Evolutionary conservation across 2,797 vertebrate species (phyloP), one percentile per base, ranked within the genome.

Genomic region (Molossus molossus): DNA sequence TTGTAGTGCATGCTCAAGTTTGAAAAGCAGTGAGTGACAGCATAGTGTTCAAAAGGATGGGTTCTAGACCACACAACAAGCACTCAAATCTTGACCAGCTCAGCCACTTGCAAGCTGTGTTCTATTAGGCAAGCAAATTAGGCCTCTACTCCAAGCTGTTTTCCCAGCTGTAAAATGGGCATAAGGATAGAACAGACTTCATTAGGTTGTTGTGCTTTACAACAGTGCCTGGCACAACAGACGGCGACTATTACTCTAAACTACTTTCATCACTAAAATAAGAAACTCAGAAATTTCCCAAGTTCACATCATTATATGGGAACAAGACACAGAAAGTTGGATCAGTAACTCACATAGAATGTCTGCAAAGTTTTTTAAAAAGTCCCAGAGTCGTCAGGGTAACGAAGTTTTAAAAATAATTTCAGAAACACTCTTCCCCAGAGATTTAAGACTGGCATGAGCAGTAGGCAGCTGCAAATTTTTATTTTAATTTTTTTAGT

Each of bases 351-450:
- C 45, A 86, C 18, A 37, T 2, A 33, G 64, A 37, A 18, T 62
- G 40, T 33, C 18, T 55, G 75, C 58, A 60, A 70, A 79, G 21
- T 57, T 94, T 94, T 88, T 75, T 12, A 20, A 91, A 55, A 64
- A 64, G 5, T 37, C 27, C 58, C 75, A 57, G 29, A 3, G 29
- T 29, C 0, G 0, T 73, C 50, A 79, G 73, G 25, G 72, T 12
- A 67, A 73, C 3, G 3, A 94, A 65, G 23, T 83, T 80, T 76
- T 17, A 96, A 84, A 69, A 91, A 64, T 50, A 80, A 90, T 75
- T 86, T 76, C 33, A 65, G 70, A 67, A 93, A 29, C n/a, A 84
- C 40, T 21, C 9, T 50, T 75, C 64, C 67, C 60, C 40, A 55
- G 76, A 90, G 86, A 73, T 7, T 73, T 58, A 58, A 89, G 13